Evolutionary conservation across 2,888 invertebrate genomes (phyloP).

Genomic region (Sesamia inferens): DNA sequence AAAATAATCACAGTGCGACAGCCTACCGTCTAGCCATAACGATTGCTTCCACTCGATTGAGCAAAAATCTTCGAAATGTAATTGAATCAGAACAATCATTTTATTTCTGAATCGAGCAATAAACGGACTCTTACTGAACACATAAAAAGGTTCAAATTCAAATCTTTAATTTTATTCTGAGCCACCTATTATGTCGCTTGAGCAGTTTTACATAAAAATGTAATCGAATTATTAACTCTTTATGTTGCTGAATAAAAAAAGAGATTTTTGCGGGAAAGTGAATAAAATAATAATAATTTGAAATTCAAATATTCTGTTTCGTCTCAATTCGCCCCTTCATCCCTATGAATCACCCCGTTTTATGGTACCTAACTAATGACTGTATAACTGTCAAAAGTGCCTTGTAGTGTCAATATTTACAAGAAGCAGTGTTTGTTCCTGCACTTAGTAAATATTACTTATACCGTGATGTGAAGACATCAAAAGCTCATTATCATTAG

Average conservation of each 20-base stretch:
- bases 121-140: constrained; percentile 28
- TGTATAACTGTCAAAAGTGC: neutral
- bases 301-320: neutral
- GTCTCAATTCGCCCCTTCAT: too few relatives aligned
- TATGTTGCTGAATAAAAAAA: constrained; percentile 15
- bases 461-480: constrained; percentile 45
- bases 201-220: constrained; percentile 37
- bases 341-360: too few relatives aligned
- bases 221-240: constrained; percentile 41
- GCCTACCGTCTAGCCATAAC: constrained; percentile 12
- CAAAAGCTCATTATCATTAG: constrained; percentile 51
- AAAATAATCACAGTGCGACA: constrained; percentile 17
- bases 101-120: constrained; percentile 35
- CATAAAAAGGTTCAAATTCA: constrained; percentile 42
- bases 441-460: constrained; percentile 30
- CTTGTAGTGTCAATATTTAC: constrained; percentile 27
- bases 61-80: constrained; percentile 33
- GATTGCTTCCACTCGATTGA: constrained; percentile 34
- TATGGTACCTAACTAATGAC: constrained; percentile 1
- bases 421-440: constrained; percentile 19
- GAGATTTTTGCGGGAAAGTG: neutral
- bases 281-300: neutral
- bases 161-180: constrained; percentile 47
- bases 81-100: constrained; percentile 50
- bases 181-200: constrained; percentile 28